These are phyloP conservation scores for Diogma glabrata DNA, from an alignment of 2,888 invertebrate genomes.

Conservation along the genomic window DNA sequence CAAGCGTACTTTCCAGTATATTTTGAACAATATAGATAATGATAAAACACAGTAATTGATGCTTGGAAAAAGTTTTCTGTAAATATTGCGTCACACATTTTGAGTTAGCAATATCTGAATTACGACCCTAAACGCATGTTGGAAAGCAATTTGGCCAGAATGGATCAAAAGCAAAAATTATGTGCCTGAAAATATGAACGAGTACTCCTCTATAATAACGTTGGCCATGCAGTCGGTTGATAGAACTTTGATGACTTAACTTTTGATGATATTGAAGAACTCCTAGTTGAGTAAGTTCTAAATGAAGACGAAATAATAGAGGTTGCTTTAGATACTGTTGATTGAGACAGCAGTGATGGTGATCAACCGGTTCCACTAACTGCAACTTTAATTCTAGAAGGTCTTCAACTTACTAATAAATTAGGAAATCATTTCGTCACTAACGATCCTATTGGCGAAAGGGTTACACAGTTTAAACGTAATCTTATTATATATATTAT, in stretches of 20 bases:
- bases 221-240: background rate
- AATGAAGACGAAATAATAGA: constrained; percentile 21
- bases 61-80: background rate
- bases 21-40: background rate
- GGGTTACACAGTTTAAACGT: constrained; percentile 21
- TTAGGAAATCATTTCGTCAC: constrained; percentile 20
- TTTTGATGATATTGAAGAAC: constrained; percentile 19
- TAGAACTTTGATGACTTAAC: constrained; percentile 2
- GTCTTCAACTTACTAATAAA: constrained; percentile 22
- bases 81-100: background rate
- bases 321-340: constrained; percentile 16
- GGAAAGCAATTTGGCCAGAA: no score
- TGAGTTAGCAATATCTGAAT: background rate
- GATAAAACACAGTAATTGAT: background rate
- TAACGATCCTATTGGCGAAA: constrained; percentile 21
- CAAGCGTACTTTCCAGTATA: background rate
- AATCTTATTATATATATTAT: constrained; percentile 16
- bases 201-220: background rate
- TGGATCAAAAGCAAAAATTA: no score
- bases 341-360: constrained; percentile 17
- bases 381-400: constrained; percentile 20
- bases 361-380: constrained; percentile 17
- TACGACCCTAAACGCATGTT: background rate
- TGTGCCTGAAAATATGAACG: background rate
- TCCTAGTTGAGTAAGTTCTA: constrained; percentile 21